phyloP scores from a whole-genome alignment of 1,140 invertebrate genomes.

The Limonius californicus region DNA sequence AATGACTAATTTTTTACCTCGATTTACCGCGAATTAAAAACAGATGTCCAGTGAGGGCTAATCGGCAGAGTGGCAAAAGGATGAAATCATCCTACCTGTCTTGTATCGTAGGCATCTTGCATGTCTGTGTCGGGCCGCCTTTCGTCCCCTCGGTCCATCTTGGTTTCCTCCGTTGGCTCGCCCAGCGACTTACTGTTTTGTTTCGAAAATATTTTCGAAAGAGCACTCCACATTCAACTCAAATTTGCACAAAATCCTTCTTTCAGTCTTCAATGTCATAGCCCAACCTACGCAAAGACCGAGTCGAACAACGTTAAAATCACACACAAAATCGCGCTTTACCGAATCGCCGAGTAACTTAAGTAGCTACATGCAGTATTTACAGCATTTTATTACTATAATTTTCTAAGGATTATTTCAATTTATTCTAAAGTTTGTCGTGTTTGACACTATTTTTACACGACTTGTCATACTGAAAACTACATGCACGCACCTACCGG shows the following conservation, averaged over 20 bases:
- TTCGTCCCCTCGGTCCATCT: constrained; percentile 13
- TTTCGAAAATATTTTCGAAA: constrained; percentile 33
- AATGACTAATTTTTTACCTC: background rate
- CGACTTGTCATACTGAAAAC: background rate
- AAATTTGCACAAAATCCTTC: constrained; percentile 24
- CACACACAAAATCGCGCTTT: background rate
- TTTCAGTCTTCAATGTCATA: constrained; percentile 33
- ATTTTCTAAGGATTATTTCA: background rate
- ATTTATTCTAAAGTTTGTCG: constrained; percentile 1
- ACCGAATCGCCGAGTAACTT: background rate
- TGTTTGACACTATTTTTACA: constrained; percentile 16
- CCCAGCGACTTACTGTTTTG: constrained; percentile 18
- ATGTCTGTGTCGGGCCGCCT: constrained; percentile 22
- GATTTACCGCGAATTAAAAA: constrained; percentile 4
- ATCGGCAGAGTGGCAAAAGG: background rate
- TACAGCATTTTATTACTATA: background rate
- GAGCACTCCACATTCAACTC: constrained; percentile 35
- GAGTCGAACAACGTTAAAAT: background rate
- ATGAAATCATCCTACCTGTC: constrained; percentile 30
- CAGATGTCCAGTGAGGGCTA: background rate
- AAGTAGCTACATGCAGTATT: background rate
- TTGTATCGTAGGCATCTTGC: constrained; percentile 29
- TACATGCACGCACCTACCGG: background rate
- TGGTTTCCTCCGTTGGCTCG: constrained; percentile 14
- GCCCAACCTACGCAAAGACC: constrained; percentile 32